Conservation (phyloP, 2,888 invertebrate species). For the Pherbina coryleti region DNA sequence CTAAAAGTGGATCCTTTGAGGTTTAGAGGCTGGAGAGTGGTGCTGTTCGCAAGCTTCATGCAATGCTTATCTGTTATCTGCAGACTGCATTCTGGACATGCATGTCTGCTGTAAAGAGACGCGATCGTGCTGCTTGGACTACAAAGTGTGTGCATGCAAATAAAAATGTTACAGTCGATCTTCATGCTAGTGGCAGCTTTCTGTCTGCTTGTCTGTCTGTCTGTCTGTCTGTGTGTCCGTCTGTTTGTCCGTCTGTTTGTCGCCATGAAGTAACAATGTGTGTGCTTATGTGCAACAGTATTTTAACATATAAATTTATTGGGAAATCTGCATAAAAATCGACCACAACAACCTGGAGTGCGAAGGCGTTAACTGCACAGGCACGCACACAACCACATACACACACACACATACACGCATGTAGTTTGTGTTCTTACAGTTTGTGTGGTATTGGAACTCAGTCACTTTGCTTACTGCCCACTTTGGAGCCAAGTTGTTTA, state of each 20-base stretch:
- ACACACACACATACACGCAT: background rate
- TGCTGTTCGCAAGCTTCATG: background rate
- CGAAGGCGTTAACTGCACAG: slow-evolving; percentile 44
- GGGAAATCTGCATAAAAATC: slow-evolving; percentile 28
- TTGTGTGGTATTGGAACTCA: too few relatives aligned
- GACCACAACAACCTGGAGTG: slow-evolving; percentile 27
- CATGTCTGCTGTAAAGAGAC: slow-evolving; percentile 9
- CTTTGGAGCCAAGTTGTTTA: slow-evolving; percentile 35
- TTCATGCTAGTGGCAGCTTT: background rate
- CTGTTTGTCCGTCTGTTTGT: too few relatives aligned
- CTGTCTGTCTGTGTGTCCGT: too few relatives aligned
- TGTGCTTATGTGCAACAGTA: slow-evolving; percentile 12
- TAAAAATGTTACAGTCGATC: slow-evolving; percentile 21
- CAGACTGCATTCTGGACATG: background rate
- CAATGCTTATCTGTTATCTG: slow-evolving; percentile 14
- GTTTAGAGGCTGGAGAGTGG: background rate
- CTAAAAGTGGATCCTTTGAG: background rate
- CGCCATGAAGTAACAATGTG: background rate
- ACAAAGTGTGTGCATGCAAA: slow-evolving; percentile 38
- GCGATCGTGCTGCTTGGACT: slow-evolving; percentile 29
- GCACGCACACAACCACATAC: background rate
- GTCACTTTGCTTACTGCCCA: background rate
- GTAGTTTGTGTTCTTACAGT: background rate
- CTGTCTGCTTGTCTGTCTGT: background rate
- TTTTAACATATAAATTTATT: slow-evolving; percentile 26